Base-by-base conservation (phyloP, 2,797 vertebrate genomes). In the Gastrophryne carolinensis region DNA sequence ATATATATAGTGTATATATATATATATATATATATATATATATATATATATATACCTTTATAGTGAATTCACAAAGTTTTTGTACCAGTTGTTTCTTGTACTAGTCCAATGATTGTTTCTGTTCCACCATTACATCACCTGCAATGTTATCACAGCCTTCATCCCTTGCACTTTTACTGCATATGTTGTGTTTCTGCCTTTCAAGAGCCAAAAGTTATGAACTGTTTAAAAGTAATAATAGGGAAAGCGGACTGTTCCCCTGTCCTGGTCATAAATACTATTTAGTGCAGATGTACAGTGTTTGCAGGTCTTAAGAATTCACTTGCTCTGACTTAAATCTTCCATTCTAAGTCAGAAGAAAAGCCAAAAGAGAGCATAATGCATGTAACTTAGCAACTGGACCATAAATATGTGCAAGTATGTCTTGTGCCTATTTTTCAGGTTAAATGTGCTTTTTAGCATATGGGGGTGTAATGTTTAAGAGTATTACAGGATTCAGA, bases 171-270 rank as follows among this genome's bases (percentile, higher is more conserved):
- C 26, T 70, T 5, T 35, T 70, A 15, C 47, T 39, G 39, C 8
- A 29, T 32, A n/a, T 23, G 7, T 32, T 23, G 44, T 52, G 50
- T 12, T 50, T 57, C 63, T 57, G 3, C 30, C 61, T 72, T 75
- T 72, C 50, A 77, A 71, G 58, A 71, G 67, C 74, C 65, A 66
- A 78, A 58, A 78, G 47, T 78, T 78, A 78, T 78, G 75, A 66
- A 27, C 61, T 78, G 75, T 78, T 78, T 78, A 78, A 78, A 78
- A 65, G 52, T 78, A 78, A 78, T 78, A 78, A 65, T 78, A 39
- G n/a, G 53, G 32, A 66, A 15, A 60, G 61, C 37, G 53, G 61
- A 72, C 35, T 66, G 60, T 66, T 72, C 56, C 68, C 53, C 62
- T 72, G 66, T 66, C 75, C 75, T 41, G 29, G 61, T 68, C 15